Conservation (phyloP, 2,113 vertebrate species). For the Silurus meridionalis region DNA sequence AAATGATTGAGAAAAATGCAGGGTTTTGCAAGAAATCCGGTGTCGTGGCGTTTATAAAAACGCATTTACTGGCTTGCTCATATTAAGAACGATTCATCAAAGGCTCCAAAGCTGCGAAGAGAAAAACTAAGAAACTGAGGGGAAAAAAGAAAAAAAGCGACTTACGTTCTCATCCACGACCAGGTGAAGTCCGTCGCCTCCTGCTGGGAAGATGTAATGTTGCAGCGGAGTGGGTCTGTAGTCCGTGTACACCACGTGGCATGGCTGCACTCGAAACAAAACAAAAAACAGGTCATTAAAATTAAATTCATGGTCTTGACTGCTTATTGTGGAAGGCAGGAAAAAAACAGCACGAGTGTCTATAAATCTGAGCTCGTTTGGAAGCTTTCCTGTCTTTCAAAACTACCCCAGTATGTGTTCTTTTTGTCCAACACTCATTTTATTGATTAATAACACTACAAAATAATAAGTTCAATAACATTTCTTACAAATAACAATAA, state of each 20-base stretch:
- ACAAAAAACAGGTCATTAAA: neutral
- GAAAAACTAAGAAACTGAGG: too few species aligned
- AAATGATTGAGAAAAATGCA: too few species aligned
- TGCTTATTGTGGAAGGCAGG: neutral
- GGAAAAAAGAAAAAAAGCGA: neutral
- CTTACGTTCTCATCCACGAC: constrained; percentile 98
- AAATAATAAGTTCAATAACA: too few species aligned
- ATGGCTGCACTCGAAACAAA: constrained; percentile 75
- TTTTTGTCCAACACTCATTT: too few species aligned
- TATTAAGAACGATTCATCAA: too few species aligned
- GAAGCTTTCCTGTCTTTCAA: neutral
- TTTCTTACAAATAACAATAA: too few species aligned
- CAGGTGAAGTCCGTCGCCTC: constrained; percentile 94
- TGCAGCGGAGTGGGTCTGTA: constrained; percentile 96
- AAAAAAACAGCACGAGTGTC: neutral
- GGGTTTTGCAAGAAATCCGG: too few species aligned
- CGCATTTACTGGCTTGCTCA: too few species aligned
- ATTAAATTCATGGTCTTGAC: too few species aligned
- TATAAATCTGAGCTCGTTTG: neutral
- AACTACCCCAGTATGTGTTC: neutral
- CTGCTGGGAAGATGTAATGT: constrained; percentile 97
- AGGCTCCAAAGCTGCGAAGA: too few species aligned
- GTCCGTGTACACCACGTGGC: constrained; percentile 97
- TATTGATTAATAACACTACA: too few species aligned
- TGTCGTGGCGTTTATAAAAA: too few species aligned